phyloP scores from a whole-genome alignment of 2,888 invertebrate species.

The Cancer borealis region DNA sequence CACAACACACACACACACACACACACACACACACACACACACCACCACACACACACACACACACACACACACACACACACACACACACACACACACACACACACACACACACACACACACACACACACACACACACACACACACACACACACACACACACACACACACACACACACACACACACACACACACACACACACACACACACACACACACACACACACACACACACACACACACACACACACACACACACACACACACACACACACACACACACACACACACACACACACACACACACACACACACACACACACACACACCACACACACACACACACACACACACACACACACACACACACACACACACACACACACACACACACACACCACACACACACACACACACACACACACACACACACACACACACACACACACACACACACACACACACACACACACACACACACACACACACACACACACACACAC shows the following conservation, averaged over 20 bases:
- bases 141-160: conserved; percentile 50
- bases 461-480: conserved; percentile 13
- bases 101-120: conserved; percentile 42
- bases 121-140: neutral
- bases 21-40: conserved; percentile 33
- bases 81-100: conserved; percentile 46
- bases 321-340: neutral
- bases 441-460: conserved; percentile 39
- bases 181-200: conserved; percentile 35
- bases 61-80: conserved; percentile 21
- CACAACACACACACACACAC: conserved; percentile 52
- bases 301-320: conserved; percentile 33
- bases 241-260: conserved; percentile 49
- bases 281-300: conserved; percentile 52
- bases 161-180: conserved; percentile 33
- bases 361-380: conserved; percentile 31
- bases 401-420: conserved; percentile 4
- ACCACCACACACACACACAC: conserved; percentile 40
- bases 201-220: conserved; percentile 38
- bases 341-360: conserved; percentile 48
- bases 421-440: conserved; percentile 48
- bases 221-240: conserved; percentile 37
- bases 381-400: conserved; percentile 46
- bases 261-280: neutral
- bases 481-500: conserved; percentile 47